These are phyloP conservation scores for Cyaniris semiargus DNA, from an alignment of 2,888 invertebrate species.

Conservation along the genomic window DNA sequence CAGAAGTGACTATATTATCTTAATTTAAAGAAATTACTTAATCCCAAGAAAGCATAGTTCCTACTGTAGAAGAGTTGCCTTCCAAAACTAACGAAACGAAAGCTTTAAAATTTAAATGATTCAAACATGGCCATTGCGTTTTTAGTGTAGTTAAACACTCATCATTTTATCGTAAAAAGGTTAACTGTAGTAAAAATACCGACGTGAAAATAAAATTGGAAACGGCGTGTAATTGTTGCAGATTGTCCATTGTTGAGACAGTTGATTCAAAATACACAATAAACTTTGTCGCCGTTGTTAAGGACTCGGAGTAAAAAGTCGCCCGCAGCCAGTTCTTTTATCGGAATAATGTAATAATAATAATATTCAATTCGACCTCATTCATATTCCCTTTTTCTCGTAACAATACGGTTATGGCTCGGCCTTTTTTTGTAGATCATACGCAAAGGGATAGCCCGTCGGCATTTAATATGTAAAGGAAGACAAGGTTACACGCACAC, in stretches of 20 bases:
- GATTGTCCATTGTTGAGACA: slow-evolving; percentile 49
- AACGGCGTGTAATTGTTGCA: slow-evolving; percentile 23
- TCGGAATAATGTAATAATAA: slow-evolving; percentile 77
- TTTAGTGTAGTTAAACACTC: background rate
- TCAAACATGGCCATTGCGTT: background rate
- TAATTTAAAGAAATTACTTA: background rate
- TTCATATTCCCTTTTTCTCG: slow-evolving; percentile 75
- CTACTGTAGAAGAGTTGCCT: too few species aligned
- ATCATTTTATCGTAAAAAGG: background rate
- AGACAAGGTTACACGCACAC: slow-evolving; percentile 79
- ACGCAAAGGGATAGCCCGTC: slow-evolving; percentile 78
- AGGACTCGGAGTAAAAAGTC: slow-evolving; percentile 68
- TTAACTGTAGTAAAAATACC: background rate
- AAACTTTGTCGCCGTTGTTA: slow-evolving; percentile 75
- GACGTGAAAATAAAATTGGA: slow-evolving; percentile 15
- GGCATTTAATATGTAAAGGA: slow-evolving; percentile 80
- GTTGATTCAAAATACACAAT: slow-evolving; percentile 67
- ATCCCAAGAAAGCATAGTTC: background rate
- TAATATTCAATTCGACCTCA: slow-evolving; percentile 73
- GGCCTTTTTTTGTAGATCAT: slow-evolving; percentile 75
- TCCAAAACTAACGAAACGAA: background rate
- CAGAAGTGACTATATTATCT: background rate
- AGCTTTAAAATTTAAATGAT: background rate
- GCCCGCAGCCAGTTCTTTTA: slow-evolving; percentile 76
- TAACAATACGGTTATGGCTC: slow-evolving; percentile 73